These are phyloP conservation scores for Ectemnius continuus DNA, from an alignment of 2,888 invertebrate genomes.

Conservation along the genomic window DNA sequence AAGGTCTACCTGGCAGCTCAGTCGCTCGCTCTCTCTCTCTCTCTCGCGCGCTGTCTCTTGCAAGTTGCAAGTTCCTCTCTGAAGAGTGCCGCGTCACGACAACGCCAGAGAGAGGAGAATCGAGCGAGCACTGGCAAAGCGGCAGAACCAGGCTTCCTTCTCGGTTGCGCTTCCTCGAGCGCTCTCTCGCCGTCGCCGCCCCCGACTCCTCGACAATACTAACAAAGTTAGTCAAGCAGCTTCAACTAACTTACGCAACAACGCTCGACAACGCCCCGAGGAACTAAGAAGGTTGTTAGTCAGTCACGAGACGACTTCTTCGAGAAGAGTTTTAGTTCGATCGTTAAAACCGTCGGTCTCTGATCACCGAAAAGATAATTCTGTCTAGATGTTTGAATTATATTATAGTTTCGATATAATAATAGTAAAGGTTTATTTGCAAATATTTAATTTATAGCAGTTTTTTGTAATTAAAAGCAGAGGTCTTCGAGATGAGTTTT, in stretches of 20 bases:
- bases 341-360: too few species aligned
- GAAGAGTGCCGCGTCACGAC: background rate
- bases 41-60: background rate
- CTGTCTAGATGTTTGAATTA: too few species aligned
- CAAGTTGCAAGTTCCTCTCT: too few species aligned
- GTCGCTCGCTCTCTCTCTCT: background rate
- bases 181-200: background rate
- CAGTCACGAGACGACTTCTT: constrained; percentile 44
- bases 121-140: background rate
- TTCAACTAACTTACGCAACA: constrained; percentile 55
- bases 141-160: background rate
- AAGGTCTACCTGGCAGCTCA: constrained; percentile 28
- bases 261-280: constrained; percentile 33
- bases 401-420: too few species aligned
- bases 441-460: too few species aligned
- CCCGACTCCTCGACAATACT: constrained; percentile 25
- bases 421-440: too few species aligned
- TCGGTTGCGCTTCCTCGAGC: background rate
- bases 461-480: too few species aligned
- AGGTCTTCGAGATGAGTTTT: too few species aligned
- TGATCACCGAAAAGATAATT: too few species aligned
- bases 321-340: constrained; percentile 20
- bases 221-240: constrained; percentile 54
- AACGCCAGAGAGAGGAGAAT: constrained; percentile 15
- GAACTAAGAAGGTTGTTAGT: constrained; percentile 55